Percentiles rank a stretch among this genome's conserved stretches.
Conservation (phyloP, 1,140 invertebrate species). For the Hesperophylax magnus region DNA sequence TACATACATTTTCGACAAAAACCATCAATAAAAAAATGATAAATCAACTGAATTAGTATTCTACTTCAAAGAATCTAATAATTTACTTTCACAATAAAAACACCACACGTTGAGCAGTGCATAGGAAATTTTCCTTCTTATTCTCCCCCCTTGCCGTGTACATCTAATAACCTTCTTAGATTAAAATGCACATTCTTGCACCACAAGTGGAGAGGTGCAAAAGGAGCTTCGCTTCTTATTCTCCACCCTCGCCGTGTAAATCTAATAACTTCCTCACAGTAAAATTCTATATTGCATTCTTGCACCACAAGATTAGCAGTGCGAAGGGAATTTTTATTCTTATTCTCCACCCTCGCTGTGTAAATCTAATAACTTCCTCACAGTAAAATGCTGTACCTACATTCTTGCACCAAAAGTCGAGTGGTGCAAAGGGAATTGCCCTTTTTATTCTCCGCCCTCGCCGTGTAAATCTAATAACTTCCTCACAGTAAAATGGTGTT, state of each 20-base stretch:
- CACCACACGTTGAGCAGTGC: slow-evolving; percentile 88
- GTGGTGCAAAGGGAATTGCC: slow-evolving; percentile 88
- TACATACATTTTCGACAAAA: too few species aligned
- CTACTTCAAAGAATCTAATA: too few species aligned
- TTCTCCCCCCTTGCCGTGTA: slow-evolving; percentile 94
- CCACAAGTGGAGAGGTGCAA: slow-evolving; percentile 87
- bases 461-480: too few species aligned
- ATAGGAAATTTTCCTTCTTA: slow-evolving; percentile 82
- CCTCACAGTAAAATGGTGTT: too few species aligned
- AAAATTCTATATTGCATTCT: slow-evolving; percentile 79
- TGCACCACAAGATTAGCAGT: slow-evolving; percentile 89
- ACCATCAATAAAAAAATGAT: too few species aligned
- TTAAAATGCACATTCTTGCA: slow-evolving; percentile 86
- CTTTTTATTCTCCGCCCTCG: slow-evolving; percentile 86
- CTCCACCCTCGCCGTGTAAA: slow-evolving; percentile 93
- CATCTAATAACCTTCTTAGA: too few species aligned
- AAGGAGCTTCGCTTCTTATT: slow-evolving; percentile 85
- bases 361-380: too few species aligned
- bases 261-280: too few species aligned
- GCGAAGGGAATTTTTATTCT: slow-evolving; percentile 83
- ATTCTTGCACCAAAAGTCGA: slow-evolving; percentile 86
- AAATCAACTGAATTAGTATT: too few species aligned
- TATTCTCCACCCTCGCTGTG: slow-evolving; percentile 90
- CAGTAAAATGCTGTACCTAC: too few species aligned
- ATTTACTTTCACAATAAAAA: slow-evolving; percentile 55